Evolutionary conservation across 2,797 vertebrate genomes (phyloP).

Genomic region (Novumbra hubbsi): DNA sequence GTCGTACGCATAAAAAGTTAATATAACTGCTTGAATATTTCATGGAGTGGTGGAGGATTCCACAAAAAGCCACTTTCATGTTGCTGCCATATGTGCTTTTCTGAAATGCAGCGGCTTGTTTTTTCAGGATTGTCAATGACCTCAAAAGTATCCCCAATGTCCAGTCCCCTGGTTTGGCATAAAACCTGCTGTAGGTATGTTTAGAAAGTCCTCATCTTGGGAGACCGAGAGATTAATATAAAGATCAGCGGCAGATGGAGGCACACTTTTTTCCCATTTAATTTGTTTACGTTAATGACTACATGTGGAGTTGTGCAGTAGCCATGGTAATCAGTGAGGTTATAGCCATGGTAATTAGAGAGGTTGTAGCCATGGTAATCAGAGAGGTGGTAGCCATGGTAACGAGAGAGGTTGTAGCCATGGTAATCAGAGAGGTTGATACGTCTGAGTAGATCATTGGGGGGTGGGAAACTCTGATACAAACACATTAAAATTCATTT

Average conservation of each 20-base stretch:
- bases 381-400: no score
- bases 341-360: neutral
- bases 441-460: no score
- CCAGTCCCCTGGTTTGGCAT: neutral
- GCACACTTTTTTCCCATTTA: no score
- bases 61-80: conserved; percentile 18
- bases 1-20: conserved; percentile 30
- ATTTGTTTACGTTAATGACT: neutral
- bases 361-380: neutral
- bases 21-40: conserved; percentile 48
- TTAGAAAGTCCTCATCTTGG: conserved; percentile 3
- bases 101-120: conserved; percentile 6
- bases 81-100: conserved; percentile 22
- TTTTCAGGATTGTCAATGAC: conserved; percentile 7
- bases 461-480: neutral
- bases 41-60: conserved; percentile 20
- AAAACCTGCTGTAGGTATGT: neutral
- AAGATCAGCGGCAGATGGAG: neutral
- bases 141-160: neutral
- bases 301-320: neutral
- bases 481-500: neutral
- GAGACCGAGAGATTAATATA: neutral
- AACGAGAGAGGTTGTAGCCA: neutral
- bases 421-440: no score
- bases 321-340: neutral